phyloP scores from a whole-genome alignment of 2,888 invertebrate species.

The Notodonta ziczac region DNA sequence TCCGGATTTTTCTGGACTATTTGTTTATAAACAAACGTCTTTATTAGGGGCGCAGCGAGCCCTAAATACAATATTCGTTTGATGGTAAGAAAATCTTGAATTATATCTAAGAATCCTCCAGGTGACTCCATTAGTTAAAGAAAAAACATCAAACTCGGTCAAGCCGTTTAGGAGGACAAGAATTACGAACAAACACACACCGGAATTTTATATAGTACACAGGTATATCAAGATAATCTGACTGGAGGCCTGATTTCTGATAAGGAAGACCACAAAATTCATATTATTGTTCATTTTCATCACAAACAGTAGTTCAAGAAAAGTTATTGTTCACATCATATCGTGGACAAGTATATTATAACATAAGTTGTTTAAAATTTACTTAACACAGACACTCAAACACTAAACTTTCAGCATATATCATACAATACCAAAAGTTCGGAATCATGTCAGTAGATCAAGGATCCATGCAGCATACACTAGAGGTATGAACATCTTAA shows the following conservation, averaged over 20 bases:
- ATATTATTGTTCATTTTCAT: no score
- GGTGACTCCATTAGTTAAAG: no score
- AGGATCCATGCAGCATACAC: neutral
- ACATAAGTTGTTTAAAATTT: neutral
- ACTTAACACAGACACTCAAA: neutral
- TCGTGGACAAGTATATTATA: neutral
- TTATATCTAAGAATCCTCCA: no score
- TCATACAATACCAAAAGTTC: neutral
- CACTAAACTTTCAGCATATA: neutral
- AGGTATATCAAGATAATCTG: no score
- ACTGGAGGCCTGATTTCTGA: no score
- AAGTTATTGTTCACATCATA: neutral
- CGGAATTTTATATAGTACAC: no score
- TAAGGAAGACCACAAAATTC: no score
- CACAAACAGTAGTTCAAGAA: neutral
- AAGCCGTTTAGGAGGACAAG: no score
- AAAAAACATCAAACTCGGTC: no score
- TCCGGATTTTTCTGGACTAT: constrained; percentile 13
- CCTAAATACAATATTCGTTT: no score
- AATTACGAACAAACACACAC: no score
- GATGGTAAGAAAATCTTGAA: no score
- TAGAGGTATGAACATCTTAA: neutral
- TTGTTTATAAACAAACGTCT: constrained; percentile 7
- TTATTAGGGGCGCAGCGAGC: neutral
- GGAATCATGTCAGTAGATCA: constrained; percentile 3